Conservation (phyloP, 2,113 vertebrate species). For the Larimichthys crocea region DNA sequence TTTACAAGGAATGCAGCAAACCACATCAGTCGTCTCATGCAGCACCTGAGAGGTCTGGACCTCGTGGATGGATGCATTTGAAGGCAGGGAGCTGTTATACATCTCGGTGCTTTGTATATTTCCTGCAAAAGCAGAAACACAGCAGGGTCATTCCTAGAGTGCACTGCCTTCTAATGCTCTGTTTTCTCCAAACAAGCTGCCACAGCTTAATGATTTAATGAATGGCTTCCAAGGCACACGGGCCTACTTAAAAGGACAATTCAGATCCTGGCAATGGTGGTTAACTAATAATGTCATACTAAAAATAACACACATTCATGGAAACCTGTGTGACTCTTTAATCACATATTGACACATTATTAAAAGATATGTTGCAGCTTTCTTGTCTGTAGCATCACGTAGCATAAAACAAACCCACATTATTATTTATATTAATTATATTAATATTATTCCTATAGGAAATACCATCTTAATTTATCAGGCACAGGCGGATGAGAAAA, state of each 20-base stretch:
- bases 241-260: neutral
- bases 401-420: neutral
- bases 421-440: too few species aligned
- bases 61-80: slow-evolving; percentile 7
- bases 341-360: neutral
- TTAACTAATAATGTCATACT: neutral
- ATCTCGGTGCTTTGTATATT: neutral
- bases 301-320: too few species aligned
- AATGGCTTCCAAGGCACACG: slow-evolving; percentile 24
- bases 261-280: neutral
- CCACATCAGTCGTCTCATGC: slow-evolving; percentile 34
- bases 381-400: neutral
- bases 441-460: neutral
- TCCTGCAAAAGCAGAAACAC: slow-evolving; percentile 31
- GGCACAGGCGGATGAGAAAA: too few species aligned
- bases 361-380: neutral
- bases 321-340: neutral
- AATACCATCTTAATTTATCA: neutral
- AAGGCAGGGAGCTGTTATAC: slow-evolving; percentile 9
- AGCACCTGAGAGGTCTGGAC: slow-evolving; percentile 38
- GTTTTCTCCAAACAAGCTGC: slow-evolving; percentile 10
- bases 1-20: slow-evolving; percentile 46
- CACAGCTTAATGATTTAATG: slow-evolving; percentile 24
- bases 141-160: slow-evolving; percentile 36
- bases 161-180: slow-evolving; percentile 24